These are phyloP conservation scores for Athene cunicularia DNA, from an alignment of 2,113 vertebrate genomes.

Conservation along the genomic window DNA sequence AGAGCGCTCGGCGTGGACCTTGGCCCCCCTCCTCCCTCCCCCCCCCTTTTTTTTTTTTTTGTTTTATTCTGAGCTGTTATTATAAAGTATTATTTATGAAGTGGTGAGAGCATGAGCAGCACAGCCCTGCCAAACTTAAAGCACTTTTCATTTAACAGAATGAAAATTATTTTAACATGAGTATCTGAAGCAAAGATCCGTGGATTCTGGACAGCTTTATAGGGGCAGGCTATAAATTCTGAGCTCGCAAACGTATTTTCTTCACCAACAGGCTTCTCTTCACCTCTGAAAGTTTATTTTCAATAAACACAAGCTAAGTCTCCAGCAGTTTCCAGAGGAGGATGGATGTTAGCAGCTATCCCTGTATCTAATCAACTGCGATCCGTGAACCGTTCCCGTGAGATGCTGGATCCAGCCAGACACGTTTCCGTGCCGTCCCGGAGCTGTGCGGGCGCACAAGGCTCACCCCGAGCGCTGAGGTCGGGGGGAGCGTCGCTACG, in stretches of 20 bases:
- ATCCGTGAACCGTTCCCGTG: rapidly evolving
- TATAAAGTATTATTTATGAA: conserved; percentile 64
- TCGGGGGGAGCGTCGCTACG: rapidly evolving
- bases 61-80: conserved; percentile 37
- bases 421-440: rapidly evolving
- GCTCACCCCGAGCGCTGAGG: not conserved
- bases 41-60: not conserved
- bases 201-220: conserved; percentile 61
- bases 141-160: conserved; percentile 60
- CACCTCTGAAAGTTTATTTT: conserved; percentile 38
- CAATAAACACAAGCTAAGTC: not conserved
- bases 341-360: not conserved
- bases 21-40: not conserved
- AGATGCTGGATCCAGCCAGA: not conserved
- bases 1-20: not conserved
- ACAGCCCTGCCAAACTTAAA: conserved; percentile 56
- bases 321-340: not conserved
- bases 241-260: conserved; percentile 26
- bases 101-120: conserved; percentile 67
- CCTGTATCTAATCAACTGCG: not conserved
- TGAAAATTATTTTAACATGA: conserved; percentile 66
- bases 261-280: conserved; percentile 34
- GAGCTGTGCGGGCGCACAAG: not conserved
- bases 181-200: conserved; percentile 17
- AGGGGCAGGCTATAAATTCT: conserved; percentile 45